Conservation (phyloP, 2,888 invertebrate species). For the Melanargia galathea region DNA sequence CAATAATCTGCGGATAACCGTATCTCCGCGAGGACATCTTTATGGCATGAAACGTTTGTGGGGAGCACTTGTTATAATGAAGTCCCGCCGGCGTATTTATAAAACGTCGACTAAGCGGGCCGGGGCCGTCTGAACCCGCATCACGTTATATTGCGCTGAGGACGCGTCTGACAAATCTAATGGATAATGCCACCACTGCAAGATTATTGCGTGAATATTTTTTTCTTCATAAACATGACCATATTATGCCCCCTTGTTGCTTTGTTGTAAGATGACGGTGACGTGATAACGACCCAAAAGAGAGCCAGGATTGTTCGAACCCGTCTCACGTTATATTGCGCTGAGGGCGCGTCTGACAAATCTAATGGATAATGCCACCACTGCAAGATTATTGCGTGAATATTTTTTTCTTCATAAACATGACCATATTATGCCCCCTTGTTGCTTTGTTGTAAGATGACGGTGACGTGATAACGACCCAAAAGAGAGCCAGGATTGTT, state of each 20-base stretch:
- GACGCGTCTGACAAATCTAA: conserved; percentile 45
- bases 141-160: conserved; percentile 50
- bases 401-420: conserved; percentile 7
- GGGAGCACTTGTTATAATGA: conserved; percentile 41
- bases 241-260: neutral
- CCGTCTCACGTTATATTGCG: conserved; percentile 28
- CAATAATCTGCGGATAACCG: conserved; percentile 29
- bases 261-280: neutral
- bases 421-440: neutral
- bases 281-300: conserved; percentile 2
- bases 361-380: conserved; percentile 26
- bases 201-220: conserved; percentile 7
- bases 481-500: neutral
- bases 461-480: neutral
- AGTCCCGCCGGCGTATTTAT: conserved; percentile 45
- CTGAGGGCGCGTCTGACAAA: conserved; percentile 48
- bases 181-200: conserved; percentile 22
- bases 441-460: neutral
- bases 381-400: neutral
- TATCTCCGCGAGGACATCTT: conserved; percentile 30
- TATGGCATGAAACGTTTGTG: conserved; percentile 23
- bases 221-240: neutral
- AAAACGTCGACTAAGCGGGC: conserved; percentile 49
- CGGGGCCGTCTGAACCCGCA: conserved; percentile 44
- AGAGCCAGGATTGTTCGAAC: neutral